Evolutionary conservation across 2,113 vertebrate genomes (phyloP).

Genomic region (Conger conger): DNA sequence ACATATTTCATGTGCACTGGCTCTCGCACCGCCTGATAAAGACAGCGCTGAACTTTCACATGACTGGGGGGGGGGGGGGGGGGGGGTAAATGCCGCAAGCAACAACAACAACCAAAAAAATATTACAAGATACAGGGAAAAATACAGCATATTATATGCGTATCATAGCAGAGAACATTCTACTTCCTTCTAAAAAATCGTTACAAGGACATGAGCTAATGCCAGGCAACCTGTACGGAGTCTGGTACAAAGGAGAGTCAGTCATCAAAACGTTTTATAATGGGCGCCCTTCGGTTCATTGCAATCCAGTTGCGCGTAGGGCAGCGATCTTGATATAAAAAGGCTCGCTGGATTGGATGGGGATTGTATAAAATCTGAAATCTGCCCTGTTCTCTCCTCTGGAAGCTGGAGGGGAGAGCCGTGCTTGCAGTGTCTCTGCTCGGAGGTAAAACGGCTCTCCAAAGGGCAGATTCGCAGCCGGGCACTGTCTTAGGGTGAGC

Average conservation of each 20-base stretch:
- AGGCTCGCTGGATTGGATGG: slow-evolving; percentile 61
- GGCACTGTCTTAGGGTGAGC: background rate
- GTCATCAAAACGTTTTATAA: slow-evolving; percentile 43
- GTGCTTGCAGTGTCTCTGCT: background rate
- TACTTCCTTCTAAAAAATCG: slow-evolving; percentile 29
- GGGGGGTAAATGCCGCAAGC: background rate
- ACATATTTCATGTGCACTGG: slow-evolving; percentile 64
- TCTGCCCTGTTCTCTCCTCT: slow-evolving; percentile 51
- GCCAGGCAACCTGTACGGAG: slow-evolving; percentile 59
- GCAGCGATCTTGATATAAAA: slow-evolving; percentile 64
- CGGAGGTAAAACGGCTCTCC: background rate
- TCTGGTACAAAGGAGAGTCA: slow-evolving; percentile 35
- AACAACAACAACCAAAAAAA: background rate
- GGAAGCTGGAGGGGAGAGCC: slow-evolving; percentile 43
- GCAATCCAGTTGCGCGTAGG: slow-evolving; percentile 60
- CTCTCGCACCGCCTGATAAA: slow-evolving; percentile 58
- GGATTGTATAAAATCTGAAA: slow-evolving; percentile 57
- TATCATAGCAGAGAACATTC: slow-evolving; percentile 58
- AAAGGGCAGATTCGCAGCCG: background rate
- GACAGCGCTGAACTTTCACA: slow-evolving; percentile 49
- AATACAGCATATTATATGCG: slow-evolving; percentile 22
- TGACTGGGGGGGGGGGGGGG: slow-evolving; percentile 28
- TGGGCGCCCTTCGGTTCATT: slow-evolving; percentile 58
- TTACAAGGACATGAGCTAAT: slow-evolving; percentile 55
- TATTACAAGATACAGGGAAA: background rate